Conservation (phyloP, 1,140 invertebrate species). For the Pseudachorutes palmiensis region DNA sequence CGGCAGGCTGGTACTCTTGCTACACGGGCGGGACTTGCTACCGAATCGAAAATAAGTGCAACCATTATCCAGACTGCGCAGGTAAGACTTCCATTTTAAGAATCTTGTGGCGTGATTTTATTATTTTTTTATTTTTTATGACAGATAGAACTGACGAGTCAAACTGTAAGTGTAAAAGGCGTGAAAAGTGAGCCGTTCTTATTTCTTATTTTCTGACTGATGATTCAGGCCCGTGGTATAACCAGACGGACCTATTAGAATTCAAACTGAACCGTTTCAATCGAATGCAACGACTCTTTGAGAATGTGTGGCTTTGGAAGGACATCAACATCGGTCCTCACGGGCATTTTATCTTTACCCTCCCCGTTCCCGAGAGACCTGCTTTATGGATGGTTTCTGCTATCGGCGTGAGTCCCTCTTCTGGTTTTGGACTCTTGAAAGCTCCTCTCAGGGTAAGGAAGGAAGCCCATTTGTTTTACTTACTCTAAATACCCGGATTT, state of each 20-base stretch:
- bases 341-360: slow-evolving; percentile 73
- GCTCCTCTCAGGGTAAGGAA: slow-evolving; percentile 60
- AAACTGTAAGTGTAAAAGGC: slow-evolving; percentile 55
- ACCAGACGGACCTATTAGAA: slow-evolving; percentile 50
- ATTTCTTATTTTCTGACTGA: too few species aligned
- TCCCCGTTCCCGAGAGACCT: slow-evolving; percentile 72
- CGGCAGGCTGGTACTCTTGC: slow-evolving; percentile 65
- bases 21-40: slow-evolving; percentile 67
- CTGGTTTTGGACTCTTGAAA: slow-evolving; percentile 76
- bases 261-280: slow-evolving; percentile 78
- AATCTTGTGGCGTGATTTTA: background rate
- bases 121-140: background rate
- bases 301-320: slow-evolving; percentile 89
- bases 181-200: too few species aligned
- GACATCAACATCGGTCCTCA: slow-evolving; percentile 89
- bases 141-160: slow-evolving; percentile 74
- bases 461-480: background rate
- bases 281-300: slow-evolving; percentile 76
- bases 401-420: slow-evolving; percentile 74
- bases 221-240: slow-evolving; percentile 28
- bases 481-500: too few species aligned
- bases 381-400: slow-evolving; percentile 88
- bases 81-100: background rate
- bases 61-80: background rate
- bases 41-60: background rate